These are phyloP conservation scores for Cataglyphis rosenhaueri DNA, from an alignment of 2,888 invertebrate genomes.

Conservation along the genomic window DNA sequence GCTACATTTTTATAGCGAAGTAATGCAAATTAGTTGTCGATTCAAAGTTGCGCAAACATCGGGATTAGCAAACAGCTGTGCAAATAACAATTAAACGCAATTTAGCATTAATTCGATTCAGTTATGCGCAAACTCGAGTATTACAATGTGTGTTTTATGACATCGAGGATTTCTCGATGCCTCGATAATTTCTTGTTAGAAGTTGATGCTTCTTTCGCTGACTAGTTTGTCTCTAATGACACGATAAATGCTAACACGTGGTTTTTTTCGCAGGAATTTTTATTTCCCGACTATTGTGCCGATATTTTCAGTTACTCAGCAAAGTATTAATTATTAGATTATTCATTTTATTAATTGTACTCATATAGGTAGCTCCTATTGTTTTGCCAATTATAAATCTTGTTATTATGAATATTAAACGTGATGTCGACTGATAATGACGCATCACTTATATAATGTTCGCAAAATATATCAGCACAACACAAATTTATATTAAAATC, in stretches of 20 bases:
- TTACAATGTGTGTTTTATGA: constrained; percentile 47
- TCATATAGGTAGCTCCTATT: background rate
- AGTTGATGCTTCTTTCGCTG: constrained; percentile 48
- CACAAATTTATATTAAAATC: background rate
- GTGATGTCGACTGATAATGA: background rate
- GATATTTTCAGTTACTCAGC: constrained; percentile 29
- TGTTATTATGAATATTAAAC: background rate
- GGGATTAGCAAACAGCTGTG: constrained; percentile 61
- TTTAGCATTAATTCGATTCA: constrained; percentile 26
- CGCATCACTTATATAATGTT: constrained; percentile 30
- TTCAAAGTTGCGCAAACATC: constrained; percentile 56
- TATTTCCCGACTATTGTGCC: background rate
- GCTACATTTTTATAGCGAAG: background rate
- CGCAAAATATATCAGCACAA: background rate
- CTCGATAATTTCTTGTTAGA: constrained; percentile 60
- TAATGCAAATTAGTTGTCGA: constrained; percentile 30
- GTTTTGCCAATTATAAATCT: constrained; percentile 30
- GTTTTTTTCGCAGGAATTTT: constrained; percentile 22
- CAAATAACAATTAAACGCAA: constrained; percentile 68
- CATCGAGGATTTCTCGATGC: constrained; percentile 56
- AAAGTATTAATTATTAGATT: constrained; percentile 65
- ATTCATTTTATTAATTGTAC: constrained; percentile 39
- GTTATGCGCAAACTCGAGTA: constrained; percentile 47
- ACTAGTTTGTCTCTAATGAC: constrained; percentile 69
- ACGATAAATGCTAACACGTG: constrained; percentile 61